A percentile compares a stretch with the other conserved stretches of the same genome.
Evolutionary conservation across 2,888 invertebrate genomes (phyloP).

Genomic region (Tricholauxania praeusta): DNA sequence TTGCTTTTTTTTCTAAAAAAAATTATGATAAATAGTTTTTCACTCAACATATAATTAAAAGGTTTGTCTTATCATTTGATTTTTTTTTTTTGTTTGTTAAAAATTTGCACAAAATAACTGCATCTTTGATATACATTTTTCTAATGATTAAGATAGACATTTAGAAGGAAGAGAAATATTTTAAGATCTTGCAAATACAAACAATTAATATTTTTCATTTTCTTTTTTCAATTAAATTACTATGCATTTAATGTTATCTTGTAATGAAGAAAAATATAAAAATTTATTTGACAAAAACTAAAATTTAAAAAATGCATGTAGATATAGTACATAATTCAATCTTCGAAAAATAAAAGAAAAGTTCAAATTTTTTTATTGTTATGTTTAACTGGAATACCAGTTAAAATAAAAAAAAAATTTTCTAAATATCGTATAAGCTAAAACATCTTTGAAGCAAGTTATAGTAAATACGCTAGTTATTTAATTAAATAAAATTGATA

Average conservation of each 20-base stretch:
- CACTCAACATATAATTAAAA: background rate
- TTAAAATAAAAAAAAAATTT: too few relatives aligned
- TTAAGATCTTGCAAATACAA: slow-evolving; percentile 7
- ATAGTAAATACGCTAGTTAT: too few relatives aligned
- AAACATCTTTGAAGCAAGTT: too few relatives aligned
- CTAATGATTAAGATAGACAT: slow-evolving; percentile 61
- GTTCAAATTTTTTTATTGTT: too few relatives aligned
- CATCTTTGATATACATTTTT: background rate
- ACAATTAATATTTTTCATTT: slow-evolving; percentile 9
- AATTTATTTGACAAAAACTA: background rate
- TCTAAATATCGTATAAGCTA: too few relatives aligned
- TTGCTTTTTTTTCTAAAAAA: background rate
- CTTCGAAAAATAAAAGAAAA: too few relatives aligned
- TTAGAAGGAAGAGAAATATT: slow-evolving; percentile 57
- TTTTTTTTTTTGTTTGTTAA: slow-evolving; percentile 33
- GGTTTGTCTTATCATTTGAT: slow-evolving; percentile 1
- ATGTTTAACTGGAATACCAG: too few relatives aligned
- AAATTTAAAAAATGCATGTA: background rate
- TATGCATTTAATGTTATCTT: background rate
- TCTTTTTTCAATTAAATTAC: slow-evolving; percentile 3
- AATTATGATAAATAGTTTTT: slow-evolving; percentile 1
- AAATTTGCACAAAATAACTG: slow-evolving; percentile 4
- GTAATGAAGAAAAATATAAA: background rate
- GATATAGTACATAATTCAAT: too few relatives aligned
- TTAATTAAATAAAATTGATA: too few relatives aligned